Evolutionary conservation across 2,888 invertebrate species (phyloP), one percentile per base, ranked within the genome.

Genomic region (Spialia ferax): DNA sequence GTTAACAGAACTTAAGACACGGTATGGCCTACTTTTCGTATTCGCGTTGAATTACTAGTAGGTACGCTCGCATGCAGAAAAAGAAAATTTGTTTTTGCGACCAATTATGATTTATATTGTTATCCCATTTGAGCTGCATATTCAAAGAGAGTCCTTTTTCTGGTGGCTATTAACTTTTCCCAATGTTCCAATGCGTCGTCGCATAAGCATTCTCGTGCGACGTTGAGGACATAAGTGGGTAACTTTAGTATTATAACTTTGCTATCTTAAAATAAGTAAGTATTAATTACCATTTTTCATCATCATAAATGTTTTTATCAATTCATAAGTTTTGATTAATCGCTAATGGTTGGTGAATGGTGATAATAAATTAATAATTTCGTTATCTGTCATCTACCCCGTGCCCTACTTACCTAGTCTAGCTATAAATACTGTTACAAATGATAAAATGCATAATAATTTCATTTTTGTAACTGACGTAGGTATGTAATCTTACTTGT

Each of bases 311-410:
- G n/a, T n/a, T n/a, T n/a, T n/a, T 59, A 59, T 42, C 59, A 59
- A 59, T 59, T 22, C 13, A 57, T 38, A 56, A 26, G 10, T 35
- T 32, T 32, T 13, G 56, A 57, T 55, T 64, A 64, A 22, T 48
- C 20, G 20, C 20, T 48, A 48, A 56, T 20, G 23, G 32, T 35
- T 56, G 7, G 23, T 56, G n/a, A n/a, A n/a, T n/a, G n/a, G n/a
- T n/a, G 62, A 62, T 62, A 62, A 63, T 38, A 42, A 22, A 18
- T 38, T 22, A 6, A 42, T 20, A 22, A 7, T n/a, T 32, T 35
- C 50, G 20, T 64, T 64, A 64, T 64, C 63, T 48, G 63, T 64
- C 63, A 56, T 42, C 48, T 48, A 56, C 56, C 45, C 56, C 22
- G 48, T 48, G 63, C 48, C 56, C 56, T 10, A 56, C 42, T 45